Conservation (phyloP, 2,888 invertebrate species). For the Catocala fraxini region DNA sequence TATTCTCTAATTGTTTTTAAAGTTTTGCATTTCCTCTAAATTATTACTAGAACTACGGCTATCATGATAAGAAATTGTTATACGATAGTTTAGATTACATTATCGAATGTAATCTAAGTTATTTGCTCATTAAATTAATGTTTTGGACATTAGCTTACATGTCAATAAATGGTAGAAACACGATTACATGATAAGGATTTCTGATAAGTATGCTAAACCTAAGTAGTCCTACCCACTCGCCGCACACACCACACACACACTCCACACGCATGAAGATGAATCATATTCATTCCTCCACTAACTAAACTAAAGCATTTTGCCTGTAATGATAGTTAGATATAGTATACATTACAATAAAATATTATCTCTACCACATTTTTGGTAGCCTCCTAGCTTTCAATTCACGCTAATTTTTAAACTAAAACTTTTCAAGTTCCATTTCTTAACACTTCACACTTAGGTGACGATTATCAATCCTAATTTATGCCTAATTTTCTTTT, state of each 20-base stretch:
- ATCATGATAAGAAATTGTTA: slow-evolving; percentile 54
- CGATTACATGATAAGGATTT: slow-evolving; percentile 39
- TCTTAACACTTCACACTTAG: slow-evolving; percentile 21
- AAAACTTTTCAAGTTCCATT: slow-evolving; percentile 47
- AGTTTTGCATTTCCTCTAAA: slow-evolving; percentile 58
- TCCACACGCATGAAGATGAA: slow-evolving; percentile 59
- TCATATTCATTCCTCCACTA: slow-evolving; percentile 67
- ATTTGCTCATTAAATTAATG: slow-evolving; percentile 49
- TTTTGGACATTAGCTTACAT: slow-evolving; percentile 61
- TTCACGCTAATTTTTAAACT: slow-evolving; percentile 45
- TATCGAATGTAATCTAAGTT: slow-evolving; percentile 44
- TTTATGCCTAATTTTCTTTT: slow-evolving; percentile 34
- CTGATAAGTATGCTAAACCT: slow-evolving; percentile 45
- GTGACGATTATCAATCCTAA: slow-evolving; percentile 25
- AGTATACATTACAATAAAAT: slow-evolving; percentile 64
- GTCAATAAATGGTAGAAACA: slow-evolving; percentile 46
- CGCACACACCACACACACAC: slow-evolving; percentile 30
- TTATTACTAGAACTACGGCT: slow-evolving; percentile 50
- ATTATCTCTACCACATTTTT: slow-evolving; percentile 72
- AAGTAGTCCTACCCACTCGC: slow-evolving; percentile 35
- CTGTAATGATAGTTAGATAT: slow-evolving; percentile 68
- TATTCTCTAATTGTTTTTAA: slow-evolving; percentile 51
- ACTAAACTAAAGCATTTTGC: slow-evolving; percentile 61
- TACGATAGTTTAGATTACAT: slow-evolving; percentile 47
- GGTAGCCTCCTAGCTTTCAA: slow-evolving; percentile 78